These are phyloP conservation scores for Steinernema scapterisci DNA, from an alignment of 2,888 invertebrate genomes.

Conservation along the genomic window DNA sequence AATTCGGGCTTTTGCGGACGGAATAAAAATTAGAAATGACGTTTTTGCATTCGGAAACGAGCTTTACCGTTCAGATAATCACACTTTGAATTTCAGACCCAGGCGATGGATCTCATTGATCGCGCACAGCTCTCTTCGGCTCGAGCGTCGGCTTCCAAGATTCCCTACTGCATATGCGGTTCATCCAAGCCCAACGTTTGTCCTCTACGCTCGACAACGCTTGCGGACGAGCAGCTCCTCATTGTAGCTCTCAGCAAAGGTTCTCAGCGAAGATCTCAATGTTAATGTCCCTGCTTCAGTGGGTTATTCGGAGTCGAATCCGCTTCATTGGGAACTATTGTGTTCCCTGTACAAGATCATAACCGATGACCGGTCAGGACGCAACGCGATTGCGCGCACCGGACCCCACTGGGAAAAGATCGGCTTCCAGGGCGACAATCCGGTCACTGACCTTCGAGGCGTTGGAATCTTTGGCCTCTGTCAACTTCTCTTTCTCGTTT, in stretches of 20 bases:
- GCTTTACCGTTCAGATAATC: too few species aligned
- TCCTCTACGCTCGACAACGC: constrained; percentile 29
- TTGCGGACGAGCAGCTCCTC: constrained; percentile 39
- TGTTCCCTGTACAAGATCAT: constrained; percentile 41
- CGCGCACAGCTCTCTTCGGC: constrained; percentile 31
- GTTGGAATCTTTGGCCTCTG: constrained; percentile 71
- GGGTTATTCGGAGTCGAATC: constrained; percentile 38
- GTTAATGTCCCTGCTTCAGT: constrained; percentile 33
- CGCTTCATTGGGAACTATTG: constrained; percentile 44
- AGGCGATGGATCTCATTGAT: constrained; percentile 36
- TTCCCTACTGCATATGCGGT: constrained; percentile 37
- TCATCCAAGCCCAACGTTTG: constrained; percentile 26
- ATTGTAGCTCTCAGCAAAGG: constrained; percentile 41
- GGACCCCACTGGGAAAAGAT: constrained; percentile 73
- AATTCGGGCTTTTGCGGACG: too few species aligned
- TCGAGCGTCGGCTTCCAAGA: constrained; percentile 20
- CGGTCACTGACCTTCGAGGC: constrained; percentile 72
- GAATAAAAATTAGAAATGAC: not conserved
- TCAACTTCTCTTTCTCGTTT: constrained; percentile 70
- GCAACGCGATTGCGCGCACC: constrained; percentile 33
- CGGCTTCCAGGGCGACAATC: constrained; percentile 73
- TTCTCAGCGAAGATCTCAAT: not conserved
- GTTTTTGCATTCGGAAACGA: not conserved
- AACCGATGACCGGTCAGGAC: constrained; percentile 37
- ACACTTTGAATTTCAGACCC: constrained; percentile 13